These are phyloP conservation scores for Oncorhynchus mykiss DNA, from an alignment of 2,113 vertebrate species.

Conservation along the genomic window DNA sequence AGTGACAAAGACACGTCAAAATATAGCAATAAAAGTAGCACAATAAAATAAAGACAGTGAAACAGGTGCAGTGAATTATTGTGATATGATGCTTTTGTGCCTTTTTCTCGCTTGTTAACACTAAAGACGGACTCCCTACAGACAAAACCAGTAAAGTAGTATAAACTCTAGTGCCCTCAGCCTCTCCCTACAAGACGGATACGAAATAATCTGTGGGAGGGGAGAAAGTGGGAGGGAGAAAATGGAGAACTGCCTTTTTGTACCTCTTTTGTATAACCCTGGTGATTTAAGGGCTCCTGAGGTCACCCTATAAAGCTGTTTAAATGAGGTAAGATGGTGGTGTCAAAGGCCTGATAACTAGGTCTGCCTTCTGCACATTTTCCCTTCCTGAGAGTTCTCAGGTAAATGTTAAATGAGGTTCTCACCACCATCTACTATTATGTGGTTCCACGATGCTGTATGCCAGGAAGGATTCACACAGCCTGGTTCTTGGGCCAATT, in stretches of 20 bases:
- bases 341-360: neutral
- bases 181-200: too few species aligned
- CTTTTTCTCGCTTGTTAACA: too few species aligned
- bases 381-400: neutral
- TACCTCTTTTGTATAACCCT: conserved; percentile 17
- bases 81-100: too few species aligned
- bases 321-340: neutral
- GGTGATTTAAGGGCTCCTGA: neutral
- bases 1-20: neutral
- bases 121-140: too few species aligned
- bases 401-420: neutral
- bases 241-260: neutral
- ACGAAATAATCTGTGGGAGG: too few species aligned
- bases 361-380: neutral
- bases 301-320: neutral
- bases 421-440: neutral
- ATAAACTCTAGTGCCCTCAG: too few species aligned
- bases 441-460: neutral
- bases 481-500: neutral
- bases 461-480: too few species aligned
- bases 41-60: neutral
- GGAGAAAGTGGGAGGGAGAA: neutral
- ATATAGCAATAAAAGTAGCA: neutral
- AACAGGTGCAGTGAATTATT: too few species aligned
- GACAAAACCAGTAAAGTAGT: too few species aligned